A percentile compares a stretch with the other conserved stretches of the same genome.
These are phyloP conservation scores for Steatocranus sp. DNA, from an alignment of 2,797 vertebrate species.

Conservation along the genomic window DNA sequence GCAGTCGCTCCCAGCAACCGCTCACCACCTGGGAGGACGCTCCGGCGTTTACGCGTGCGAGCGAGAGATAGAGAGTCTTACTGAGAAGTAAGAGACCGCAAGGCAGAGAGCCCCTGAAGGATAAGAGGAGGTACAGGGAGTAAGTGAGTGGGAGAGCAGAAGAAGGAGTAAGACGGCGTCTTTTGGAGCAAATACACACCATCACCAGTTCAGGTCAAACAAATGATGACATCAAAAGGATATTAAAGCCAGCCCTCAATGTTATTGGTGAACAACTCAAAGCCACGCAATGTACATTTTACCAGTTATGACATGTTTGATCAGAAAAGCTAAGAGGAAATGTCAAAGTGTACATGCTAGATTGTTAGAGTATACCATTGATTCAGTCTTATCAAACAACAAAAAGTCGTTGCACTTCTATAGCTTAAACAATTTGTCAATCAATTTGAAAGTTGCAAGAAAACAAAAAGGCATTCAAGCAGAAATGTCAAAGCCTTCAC, in stretches of 20 bases:
- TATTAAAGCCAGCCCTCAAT: background rate
- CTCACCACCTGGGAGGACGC: conserved; percentile 33
- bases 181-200: background rate
- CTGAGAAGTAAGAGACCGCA: conserved; percentile 11
- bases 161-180: background rate
- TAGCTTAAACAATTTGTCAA: background rate
- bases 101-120: conserved; percentile 24
- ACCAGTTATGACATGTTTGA: background rate
- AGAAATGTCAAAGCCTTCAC: background rate
- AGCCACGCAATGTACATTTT: background rate
- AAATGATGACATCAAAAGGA: background rate
- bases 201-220: conserved; percentile 14
- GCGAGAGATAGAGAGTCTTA: background rate
- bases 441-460: background rate
- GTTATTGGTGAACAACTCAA: background rate
- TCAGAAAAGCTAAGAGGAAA: background rate
- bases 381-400: background rate
- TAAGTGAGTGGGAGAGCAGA: conserved; percentile 4
- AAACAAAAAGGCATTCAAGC: background rate
- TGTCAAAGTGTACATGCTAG: background rate
- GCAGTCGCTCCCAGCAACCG: conserved; percentile 46
- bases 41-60: background rate
- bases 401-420: background rate
- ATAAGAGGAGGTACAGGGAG: conserved; percentile 5
- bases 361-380: background rate